These are phyloP conservation scores for Acanthisitta chloris DNA, from an alignment of 2,113 vertebrate species.

Conservation along the genomic window DNA sequence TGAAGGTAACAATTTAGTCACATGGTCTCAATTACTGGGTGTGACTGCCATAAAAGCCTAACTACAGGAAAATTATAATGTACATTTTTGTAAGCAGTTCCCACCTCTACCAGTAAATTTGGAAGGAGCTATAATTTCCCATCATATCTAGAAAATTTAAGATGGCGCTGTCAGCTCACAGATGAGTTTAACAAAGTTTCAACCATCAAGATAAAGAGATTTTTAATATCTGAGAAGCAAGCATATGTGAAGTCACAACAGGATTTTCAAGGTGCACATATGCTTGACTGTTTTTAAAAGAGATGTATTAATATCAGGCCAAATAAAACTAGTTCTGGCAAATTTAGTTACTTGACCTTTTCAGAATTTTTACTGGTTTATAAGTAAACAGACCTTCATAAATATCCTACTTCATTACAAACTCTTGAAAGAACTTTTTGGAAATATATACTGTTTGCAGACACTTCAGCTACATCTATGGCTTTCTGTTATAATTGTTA, in stretches of 20 bases:
- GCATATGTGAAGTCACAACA: not conserved
- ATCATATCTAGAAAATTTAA: not conserved
- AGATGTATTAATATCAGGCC: not conserved
- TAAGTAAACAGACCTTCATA: not conserved
- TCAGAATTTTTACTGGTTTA: not conserved
- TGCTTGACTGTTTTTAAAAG: not conserved
- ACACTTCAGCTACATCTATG: not conserved
- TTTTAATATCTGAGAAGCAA: not conserved
- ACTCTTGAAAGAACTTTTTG: not conserved
- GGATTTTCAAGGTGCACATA: not conserved
- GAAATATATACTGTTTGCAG: not conserved
- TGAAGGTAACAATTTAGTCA: not conserved
- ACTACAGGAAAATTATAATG: not conserved
- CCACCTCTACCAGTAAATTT: not conserved
- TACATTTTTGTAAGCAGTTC: not conserved
- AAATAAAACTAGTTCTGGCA: not conserved
- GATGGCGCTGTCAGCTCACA: not conserved
- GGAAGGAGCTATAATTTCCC: not conserved
- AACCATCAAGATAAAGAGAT: not conserved
- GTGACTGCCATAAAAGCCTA: not conserved
- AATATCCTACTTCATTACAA: not conserved
- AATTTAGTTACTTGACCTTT: not conserved
- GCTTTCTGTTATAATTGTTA: not conserved
- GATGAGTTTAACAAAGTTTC: not conserved
- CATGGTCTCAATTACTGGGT: not conserved